Conservation (phyloP, 2,888 invertebrate species). For the Gastracanthus pulcherrimus region DNA sequence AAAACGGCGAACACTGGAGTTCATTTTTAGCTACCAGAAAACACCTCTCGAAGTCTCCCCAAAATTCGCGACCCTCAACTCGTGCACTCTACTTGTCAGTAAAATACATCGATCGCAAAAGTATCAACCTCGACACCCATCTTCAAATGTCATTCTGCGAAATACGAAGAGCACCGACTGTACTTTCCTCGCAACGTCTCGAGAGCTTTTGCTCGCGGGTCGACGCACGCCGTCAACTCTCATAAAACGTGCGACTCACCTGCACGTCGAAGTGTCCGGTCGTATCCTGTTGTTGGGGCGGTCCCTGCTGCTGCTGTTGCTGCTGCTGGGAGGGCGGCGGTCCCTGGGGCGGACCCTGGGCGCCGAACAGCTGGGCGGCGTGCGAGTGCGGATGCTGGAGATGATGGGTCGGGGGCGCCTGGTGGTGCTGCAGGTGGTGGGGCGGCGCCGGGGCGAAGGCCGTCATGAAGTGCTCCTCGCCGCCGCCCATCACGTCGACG, state of each 20-base stretch:
- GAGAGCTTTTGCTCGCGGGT: not conserved
- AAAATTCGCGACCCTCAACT: too few species aligned
- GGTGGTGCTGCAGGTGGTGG: constrained; percentile 79
- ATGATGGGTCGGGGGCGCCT: constrained; percentile 78
- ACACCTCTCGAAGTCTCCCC: too few species aligned
- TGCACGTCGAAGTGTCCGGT: constrained; percentile 75
- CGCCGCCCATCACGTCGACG: constrained; percentile 74
- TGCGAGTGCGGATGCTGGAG: constrained; percentile 79
- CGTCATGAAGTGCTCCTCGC: constrained; percentile 76
- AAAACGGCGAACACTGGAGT: too few species aligned
- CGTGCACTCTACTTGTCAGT: too few species aligned
- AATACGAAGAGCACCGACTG: too few species aligned
- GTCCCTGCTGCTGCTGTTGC: constrained; percentile 76
- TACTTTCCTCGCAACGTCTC: too few species aligned
- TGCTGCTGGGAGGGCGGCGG: constrained; percentile 75
- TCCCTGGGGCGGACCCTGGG: constrained; percentile 75
- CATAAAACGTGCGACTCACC: constrained; percentile 67
- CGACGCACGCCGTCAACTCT: not conserved
- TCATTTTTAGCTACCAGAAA: too few species aligned
- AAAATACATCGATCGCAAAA: too few species aligned
- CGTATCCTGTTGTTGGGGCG: constrained; percentile 74
- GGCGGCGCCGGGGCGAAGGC: constrained; percentile 77
- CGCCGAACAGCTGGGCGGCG: constrained; percentile 78
- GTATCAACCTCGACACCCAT: too few species aligned
- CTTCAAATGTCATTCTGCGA: too few species aligned